phyloP scores from a whole-genome alignment of 1,140 invertebrate species.

The Drosophila mayri region DNA sequence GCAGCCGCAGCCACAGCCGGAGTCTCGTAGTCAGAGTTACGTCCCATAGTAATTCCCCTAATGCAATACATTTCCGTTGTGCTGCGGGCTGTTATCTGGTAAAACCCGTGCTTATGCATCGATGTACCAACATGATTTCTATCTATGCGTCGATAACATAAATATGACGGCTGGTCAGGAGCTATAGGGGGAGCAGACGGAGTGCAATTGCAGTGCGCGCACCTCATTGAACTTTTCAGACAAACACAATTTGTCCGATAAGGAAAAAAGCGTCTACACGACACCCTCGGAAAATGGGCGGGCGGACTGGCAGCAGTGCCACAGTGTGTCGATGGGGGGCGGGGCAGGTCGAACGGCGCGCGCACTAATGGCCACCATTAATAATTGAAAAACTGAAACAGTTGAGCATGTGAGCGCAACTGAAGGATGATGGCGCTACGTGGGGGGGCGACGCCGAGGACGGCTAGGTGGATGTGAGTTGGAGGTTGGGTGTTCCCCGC shows the following conservation, averaged over 20 bases:
- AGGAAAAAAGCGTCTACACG: conserved; percentile 62
- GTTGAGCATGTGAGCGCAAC: conserved; percentile 73
- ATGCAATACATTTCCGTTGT: conserved; percentile 76
- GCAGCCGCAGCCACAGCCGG: not conserved
- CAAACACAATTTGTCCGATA: conserved; percentile 84
- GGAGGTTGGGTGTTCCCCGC: conserved; percentile 17
- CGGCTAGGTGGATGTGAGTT: not conserved
- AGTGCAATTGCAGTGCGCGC: conserved; percentile 74
- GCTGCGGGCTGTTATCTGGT: conserved; percentile 62
- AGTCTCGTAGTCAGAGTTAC: conserved; percentile 11
- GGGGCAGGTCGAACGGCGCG: conserved; percentile 55
- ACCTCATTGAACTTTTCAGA: conserved; percentile 82
- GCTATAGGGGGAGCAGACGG: not conserved
- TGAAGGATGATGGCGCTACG: conserved; percentile 35
- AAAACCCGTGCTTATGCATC: conserved; percentile 49
- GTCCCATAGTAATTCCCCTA: conserved; percentile 69
- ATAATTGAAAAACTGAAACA: conserved; percentile 84
- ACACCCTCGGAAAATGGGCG: conserved; percentile 26
- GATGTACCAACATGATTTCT: conserved; percentile 73
- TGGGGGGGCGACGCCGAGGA: conserved; percentile 20
- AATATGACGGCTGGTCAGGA: conserved; percentile 69
- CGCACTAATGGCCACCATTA: conserved; percentile 83
- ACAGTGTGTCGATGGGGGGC: conserved; percentile 11
- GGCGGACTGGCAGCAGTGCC: conserved; percentile 8
- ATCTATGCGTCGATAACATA: conserved; percentile 75